These are phyloP conservation scores for Oreochromis mossambicus DNA, from an alignment of 2,797 vertebrate species.

Conservation along the genomic window DNA sequence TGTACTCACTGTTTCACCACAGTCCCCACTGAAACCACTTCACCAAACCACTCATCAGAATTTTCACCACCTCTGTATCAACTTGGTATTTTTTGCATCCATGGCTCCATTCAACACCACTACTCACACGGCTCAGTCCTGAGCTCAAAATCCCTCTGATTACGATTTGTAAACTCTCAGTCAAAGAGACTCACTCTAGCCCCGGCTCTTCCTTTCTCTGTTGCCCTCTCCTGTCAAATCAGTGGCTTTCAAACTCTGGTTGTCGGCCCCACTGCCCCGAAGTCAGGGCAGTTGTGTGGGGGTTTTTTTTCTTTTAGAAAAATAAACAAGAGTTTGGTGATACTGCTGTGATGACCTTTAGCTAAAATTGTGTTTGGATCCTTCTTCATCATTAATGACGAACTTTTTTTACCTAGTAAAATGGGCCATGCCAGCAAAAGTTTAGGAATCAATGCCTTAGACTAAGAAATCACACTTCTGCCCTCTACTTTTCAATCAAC, in stretches of 20 bases:
- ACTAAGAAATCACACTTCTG: neutral
- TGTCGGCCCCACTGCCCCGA: rapidly evolving
- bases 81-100: neutral
- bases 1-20: neutral
- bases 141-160: neutral
- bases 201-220: neutral
- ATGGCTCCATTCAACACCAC: neutral
- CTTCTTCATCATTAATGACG: neutral
- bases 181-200: neutral
- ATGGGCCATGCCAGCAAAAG: neutral
- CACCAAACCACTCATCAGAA: neutral
- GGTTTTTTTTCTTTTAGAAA: neutral
- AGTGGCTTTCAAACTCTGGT: neutral
- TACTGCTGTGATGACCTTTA: neutral
- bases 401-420: neutral
- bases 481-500: neutral
- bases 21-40: neutral
- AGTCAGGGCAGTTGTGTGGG: neutral
- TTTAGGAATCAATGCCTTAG: neutral
- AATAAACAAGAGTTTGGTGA: neutral
- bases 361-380: neutral
- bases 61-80: neutral
- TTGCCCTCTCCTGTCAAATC: neutral
- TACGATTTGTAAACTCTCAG: neutral
- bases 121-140: neutral